A percentile compares a stretch with the other conserved stretches of the same genome.
Evolutionary conservation across 2,797 vertebrate species (phyloP).

Genomic region (Anguilla marmorata): DNA sequence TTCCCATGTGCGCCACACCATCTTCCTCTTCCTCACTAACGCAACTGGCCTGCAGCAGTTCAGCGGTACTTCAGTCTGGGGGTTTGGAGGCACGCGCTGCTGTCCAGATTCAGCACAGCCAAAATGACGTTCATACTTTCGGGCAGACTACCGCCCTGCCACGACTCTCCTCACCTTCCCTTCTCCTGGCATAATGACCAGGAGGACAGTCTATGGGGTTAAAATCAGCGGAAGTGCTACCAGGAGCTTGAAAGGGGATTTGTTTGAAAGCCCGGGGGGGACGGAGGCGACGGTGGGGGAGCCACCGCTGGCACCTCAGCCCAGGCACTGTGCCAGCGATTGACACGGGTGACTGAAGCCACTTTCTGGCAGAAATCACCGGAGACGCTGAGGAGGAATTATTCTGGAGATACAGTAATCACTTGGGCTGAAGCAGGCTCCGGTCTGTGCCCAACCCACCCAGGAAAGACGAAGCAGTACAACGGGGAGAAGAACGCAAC

Average conservation of each 20-base stretch:
- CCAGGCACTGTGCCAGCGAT: neutral
- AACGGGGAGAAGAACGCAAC: neutral
- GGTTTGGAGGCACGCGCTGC: neutral
- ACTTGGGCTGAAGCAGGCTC: neutral
- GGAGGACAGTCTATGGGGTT: neutral
- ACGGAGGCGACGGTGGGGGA: neutral
- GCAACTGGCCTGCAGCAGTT: neutral
- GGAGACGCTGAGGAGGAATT: neutral
- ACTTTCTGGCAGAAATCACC: constrained; percentile 1
- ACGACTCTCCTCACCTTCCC: neutral
- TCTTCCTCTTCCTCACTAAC: neutral
- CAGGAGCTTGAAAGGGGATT: neutral
- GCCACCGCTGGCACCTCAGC: neutral
- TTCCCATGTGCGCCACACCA: neutral
- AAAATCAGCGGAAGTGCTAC: neutral
- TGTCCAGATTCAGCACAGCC: neutral
- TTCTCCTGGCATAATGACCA: neutral
- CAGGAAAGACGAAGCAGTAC: neutral
- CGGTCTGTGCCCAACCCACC: neutral
- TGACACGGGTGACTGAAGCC: neutral
- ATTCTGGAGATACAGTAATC: neutral
- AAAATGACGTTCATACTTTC: neutral
- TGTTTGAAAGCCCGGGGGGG: neutral
- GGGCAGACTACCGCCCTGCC: neutral
- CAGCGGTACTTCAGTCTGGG: neutral